phyloP scores from a whole-genome alignment of 2,888 invertebrate genomes.

The Endomychus coccineus region DNA sequence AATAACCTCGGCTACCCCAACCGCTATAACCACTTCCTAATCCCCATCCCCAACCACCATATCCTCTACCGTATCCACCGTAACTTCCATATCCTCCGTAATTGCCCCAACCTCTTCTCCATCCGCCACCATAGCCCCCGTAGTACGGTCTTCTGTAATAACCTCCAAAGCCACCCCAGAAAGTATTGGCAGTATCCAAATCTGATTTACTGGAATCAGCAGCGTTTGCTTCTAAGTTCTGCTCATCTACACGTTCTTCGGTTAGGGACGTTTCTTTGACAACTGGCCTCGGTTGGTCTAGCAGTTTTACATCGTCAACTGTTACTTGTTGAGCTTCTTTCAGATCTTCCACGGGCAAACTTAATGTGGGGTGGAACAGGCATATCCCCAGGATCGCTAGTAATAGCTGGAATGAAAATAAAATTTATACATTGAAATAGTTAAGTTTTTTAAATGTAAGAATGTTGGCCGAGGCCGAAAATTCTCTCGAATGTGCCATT shows the following conservation, averaged over 20 bases:
- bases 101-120: constrained; percentile 16
- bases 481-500: too few species aligned
- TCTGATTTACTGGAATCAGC: constrained; percentile 18
- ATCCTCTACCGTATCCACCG: constrained; percentile 17
- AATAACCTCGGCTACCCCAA: constrained; percentile 10
- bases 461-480: too few species aligned
- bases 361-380: neutral
- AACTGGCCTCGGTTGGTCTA: neutral
- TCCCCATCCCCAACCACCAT: constrained; percentile 17
- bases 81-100: constrained; percentile 15
- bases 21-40: constrained; percentile 11
- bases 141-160: constrained; percentile 12
- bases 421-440: too few species aligned
- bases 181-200: constrained; percentile 26
- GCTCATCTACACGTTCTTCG: constrained; percentile 5
- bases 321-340: constrained; percentile 2
- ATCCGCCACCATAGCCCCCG: constrained; percentile 18
- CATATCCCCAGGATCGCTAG: neutral
- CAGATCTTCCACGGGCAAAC: neutral
- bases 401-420: neutral
- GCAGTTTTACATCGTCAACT: constrained; percentile 8
- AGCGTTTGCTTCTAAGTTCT: constrained; percentile 1
- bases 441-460: too few species aligned
- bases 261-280: constrained; percentile 6
- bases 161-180: constrained; percentile 22